These are phyloP conservation scores for Ascidia mentula DNA, from an alignment of 23 tunicate genomes.

Conservation along the genomic window DNA sequence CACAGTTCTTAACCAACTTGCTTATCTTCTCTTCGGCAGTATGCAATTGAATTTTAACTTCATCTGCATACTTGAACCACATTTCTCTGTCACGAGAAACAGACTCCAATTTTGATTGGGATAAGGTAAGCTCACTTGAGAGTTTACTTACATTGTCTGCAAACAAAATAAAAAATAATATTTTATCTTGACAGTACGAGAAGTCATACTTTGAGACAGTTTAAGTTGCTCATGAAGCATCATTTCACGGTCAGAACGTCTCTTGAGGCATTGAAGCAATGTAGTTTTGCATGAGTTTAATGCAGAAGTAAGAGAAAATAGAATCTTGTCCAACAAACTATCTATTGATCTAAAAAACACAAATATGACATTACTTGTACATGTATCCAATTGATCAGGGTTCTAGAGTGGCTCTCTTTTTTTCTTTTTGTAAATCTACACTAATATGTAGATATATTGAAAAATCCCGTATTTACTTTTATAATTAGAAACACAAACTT, in stretches of 20 bases:
- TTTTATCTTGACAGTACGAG: neutral
- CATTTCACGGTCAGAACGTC: slow-evolving; percentile 35
- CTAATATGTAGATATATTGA: too few relatives aligned
- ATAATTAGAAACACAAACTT: too few relatives aligned
- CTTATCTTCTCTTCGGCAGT: slow-evolving; percentile 24
- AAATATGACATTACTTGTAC: too few relatives aligned
- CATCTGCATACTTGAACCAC: slow-evolving; percentile 21
- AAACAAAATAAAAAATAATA: neutral
- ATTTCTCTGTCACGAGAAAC: slow-evolving; percentile 10
- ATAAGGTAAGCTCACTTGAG: neutral
- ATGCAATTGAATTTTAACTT: slow-evolving; percentile 18
- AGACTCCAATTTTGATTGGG: slow-evolving; percentile 17
- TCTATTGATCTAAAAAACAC: neutral
- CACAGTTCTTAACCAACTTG: neutral
- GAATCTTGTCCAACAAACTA: neutral
- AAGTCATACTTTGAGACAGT: slow-evolving; percentile 19
- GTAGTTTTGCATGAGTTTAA: slow-evolving; percentile 32
- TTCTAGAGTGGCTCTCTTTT: too few relatives aligned
- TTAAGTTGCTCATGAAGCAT: slow-evolving; percentile 21
- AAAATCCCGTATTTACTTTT: too few relatives aligned
- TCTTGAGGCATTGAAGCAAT: slow-evolving; percentile 34
- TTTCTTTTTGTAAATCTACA: too few relatives aligned
- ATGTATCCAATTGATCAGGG: too few relatives aligned
- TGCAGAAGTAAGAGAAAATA: slow-evolving; percentile 14
- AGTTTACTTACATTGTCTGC: neutral